Evolutionary conservation across 2,113 vertebrate genomes (phyloP).

Genomic region (Plestiodon gilberti): DNA sequence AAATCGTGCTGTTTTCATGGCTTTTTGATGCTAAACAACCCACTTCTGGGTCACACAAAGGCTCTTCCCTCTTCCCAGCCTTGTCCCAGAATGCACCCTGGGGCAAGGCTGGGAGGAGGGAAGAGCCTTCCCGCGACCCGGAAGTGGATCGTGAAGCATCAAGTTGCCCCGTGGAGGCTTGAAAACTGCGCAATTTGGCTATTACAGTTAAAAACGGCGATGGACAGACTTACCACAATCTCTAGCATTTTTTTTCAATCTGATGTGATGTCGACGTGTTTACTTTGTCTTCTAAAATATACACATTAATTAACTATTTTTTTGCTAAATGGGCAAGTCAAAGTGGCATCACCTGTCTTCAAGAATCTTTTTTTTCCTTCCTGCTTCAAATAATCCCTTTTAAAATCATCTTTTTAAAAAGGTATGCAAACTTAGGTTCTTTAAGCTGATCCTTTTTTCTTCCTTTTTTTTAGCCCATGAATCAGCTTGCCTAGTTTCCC

Average conservation of each 20-base stretch:
- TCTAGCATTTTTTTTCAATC: background rate
- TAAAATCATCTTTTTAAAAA: constrained; percentile 44
- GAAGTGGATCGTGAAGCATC: too few species aligned
- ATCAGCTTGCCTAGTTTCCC: constrained; percentile 46
- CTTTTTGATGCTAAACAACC: too few species aligned
- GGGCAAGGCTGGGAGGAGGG: too few species aligned
- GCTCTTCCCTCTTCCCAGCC: too few species aligned
- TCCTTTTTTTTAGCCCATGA: constrained; percentile 47
- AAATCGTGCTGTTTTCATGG: too few species aligned
- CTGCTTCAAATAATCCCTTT: constrained; percentile 40
- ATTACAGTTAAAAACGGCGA: too few species aligned
- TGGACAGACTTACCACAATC: background rate
- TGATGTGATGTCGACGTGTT: background rate
- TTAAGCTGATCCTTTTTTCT: constrained; percentile 43
- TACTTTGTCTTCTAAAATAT: constrained; percentile 29
- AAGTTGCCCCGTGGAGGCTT: too few species aligned
- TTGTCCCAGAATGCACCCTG: too few species aligned
- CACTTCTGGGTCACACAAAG: too few species aligned
- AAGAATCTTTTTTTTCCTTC: background rate
- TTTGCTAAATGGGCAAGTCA: constrained; percentile 25
- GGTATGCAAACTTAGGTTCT: constrained; percentile 42
- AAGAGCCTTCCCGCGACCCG: too few species aligned
- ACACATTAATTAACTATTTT: constrained; percentile 29
- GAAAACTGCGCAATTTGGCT: too few species aligned
- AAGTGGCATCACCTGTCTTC: constrained; percentile 28